phyloP scores from a whole-genome alignment of 2,113 vertebrate species.

The Morone saxatilis region DNA sequence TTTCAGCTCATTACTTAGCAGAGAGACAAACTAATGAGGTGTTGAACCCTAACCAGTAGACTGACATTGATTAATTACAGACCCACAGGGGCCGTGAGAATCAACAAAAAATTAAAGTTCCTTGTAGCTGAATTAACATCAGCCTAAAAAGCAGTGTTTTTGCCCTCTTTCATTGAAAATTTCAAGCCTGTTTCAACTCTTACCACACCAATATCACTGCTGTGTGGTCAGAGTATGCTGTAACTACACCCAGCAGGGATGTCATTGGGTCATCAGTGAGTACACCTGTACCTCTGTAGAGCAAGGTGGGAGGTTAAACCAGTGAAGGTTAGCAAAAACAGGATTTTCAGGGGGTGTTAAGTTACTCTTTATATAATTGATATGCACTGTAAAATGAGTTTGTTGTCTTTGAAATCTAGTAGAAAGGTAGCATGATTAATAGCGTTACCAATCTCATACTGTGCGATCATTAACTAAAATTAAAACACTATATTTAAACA shows the following conservation, averaged over 20 bases:
- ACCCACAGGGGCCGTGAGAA: too few species aligned
- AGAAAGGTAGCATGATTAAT: too few species aligned
- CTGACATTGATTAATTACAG: neutral
- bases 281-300: too few species aligned
- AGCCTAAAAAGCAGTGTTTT: neutral
- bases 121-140: neutral
- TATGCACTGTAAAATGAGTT: neutral
- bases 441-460: neutral
- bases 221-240: too few species aligned
- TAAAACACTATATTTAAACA: neutral
- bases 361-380: neutral
- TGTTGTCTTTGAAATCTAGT: neutral
- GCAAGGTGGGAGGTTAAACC: too few species aligned
- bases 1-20: neutral
- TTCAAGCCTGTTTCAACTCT: too few species aligned
- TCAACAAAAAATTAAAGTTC: too few species aligned
- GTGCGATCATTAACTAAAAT: neutral
- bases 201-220: too few species aligned
- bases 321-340: too few species aligned
- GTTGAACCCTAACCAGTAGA: neutral
- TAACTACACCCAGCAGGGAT: neutral
- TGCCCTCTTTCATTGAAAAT: too few species aligned
- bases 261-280: neutral
- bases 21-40: neutral
- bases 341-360: neutral